A percentile compares a stretch with the other conserved stretches of the same genome.
Evolutionary conservation across 2,113 vertebrate genomes (phyloP).

Genomic region (Brachyhypopomus occidentalis): DNA sequence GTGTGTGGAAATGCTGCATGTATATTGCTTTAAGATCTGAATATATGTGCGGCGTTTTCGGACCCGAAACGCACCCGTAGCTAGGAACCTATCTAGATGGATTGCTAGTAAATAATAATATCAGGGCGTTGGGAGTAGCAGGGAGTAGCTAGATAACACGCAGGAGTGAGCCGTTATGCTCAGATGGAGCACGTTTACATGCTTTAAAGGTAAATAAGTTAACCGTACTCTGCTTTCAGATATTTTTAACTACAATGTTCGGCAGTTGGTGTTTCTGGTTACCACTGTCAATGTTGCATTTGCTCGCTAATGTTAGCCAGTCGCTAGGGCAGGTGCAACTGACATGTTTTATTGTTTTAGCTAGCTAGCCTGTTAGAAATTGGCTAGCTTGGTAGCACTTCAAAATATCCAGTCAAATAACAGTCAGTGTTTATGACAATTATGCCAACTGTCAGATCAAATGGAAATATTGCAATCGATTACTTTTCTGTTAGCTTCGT

Average conservation of each 20-base stretch:
- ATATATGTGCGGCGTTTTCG: neutral
- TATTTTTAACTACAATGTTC: neutral
- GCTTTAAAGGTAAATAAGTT: constrained; percentile 4
- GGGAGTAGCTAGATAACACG: neutral
- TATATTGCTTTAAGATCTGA: neutral
- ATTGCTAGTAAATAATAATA: constrained; percentile 49
- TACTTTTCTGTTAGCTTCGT: neutral
- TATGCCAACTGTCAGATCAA: neutral
- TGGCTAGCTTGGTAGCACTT: too few relatives aligned
- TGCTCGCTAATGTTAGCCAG: constrained; percentile 40
- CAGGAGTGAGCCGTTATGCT: neutral
- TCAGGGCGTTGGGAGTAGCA: constrained; percentile 3
- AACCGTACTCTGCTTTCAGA: neutral
- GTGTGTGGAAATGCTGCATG: too few relatives aligned
- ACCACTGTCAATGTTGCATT: neutral
- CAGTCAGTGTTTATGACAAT: neutral
- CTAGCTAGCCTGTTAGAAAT: neutral
- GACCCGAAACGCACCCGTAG: neutral
- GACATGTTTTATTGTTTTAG: neutral
- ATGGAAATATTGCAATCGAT: neutral
- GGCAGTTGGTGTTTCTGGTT: neutral
- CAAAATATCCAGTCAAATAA: too few relatives aligned
- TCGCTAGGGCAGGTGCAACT: constrained; percentile 43
- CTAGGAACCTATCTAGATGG: constrained; percentile 16
- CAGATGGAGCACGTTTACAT: constrained; percentile 21